Conservation (phyloP, 1,140 invertebrate genomes). For the Penaeus indicus region DNA sequence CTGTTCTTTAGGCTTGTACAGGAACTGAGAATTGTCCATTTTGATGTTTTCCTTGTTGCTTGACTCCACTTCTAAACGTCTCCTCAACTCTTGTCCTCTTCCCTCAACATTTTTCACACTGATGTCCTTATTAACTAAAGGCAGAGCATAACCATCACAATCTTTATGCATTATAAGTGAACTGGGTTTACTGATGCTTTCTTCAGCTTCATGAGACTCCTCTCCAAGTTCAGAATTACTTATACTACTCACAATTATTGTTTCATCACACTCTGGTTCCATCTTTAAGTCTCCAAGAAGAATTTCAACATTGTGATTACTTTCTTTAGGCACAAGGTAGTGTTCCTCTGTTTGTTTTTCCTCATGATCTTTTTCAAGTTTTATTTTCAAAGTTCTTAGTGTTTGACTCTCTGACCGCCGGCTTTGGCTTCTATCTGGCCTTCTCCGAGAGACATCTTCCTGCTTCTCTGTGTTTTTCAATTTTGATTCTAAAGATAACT, state of each 20-base stretch:
- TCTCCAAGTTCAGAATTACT: slow-evolving; percentile 1
- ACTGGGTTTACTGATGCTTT: too few species aligned
- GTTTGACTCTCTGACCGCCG: neutral
- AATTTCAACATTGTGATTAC: slow-evolving; percentile 23
- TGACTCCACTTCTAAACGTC: neutral
- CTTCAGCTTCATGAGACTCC: too few species aligned
- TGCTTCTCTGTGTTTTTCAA: neutral
- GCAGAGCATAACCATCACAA: too few species aligned
- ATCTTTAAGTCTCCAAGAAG: slow-evolving; percentile 8
- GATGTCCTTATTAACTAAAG: too few species aligned
- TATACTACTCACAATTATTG: slow-evolving; percentile 12
- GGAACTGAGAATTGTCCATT: neutral
- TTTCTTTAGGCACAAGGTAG: slow-evolving; percentile 14
- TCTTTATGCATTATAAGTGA: too few species aligned
- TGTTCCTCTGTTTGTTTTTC: neutral
- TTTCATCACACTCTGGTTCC: slow-evolving; percentile 10
- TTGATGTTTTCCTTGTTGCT: neutral
- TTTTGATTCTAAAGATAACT: neutral
- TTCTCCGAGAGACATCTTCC: neutral
- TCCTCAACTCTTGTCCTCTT: neutral
- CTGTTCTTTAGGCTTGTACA: neutral
- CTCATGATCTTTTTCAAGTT: slow-evolving; percentile 32
- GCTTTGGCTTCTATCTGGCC: neutral
- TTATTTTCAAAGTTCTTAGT: slow-evolving; percentile 1
- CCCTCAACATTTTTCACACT: too few species aligned